These are phyloP conservation scores for Sesamia nonagrioides DNA, from an alignment of 1,140 invertebrate species.

Conservation along the genomic window DNA sequence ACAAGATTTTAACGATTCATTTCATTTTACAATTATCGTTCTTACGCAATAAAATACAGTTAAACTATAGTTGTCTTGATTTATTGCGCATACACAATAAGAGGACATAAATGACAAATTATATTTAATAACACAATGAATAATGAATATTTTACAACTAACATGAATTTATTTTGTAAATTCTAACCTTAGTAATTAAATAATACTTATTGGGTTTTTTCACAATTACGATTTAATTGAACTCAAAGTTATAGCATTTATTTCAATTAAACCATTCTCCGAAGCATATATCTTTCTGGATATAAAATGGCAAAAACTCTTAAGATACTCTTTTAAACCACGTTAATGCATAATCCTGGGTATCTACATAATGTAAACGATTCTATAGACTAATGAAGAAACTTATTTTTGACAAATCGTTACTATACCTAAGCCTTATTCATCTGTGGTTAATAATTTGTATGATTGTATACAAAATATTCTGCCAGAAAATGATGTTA, in stretches of 20 bases:
- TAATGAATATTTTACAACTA: neutral
- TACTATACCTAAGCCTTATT: too few species aligned
- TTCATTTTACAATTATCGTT: neutral
- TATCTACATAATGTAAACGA: too few species aligned
- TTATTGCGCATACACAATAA: slow-evolving; percentile 28
- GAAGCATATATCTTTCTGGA: too few species aligned
- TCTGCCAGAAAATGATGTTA: neutral
- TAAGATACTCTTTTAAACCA: too few species aligned
- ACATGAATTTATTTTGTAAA: neutral
- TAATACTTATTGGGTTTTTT: neutral
- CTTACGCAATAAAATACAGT: neutral
- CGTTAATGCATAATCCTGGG: too few species aligned
- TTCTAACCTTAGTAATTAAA: neutral
- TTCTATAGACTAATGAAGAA: too few species aligned
- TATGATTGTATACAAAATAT: too few species aligned
- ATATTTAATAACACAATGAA: slow-evolving; percentile 2
- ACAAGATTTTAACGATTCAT: neutral
- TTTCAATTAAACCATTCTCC: too few species aligned
- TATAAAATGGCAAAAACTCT: too few species aligned
- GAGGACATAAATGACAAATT: neutral
- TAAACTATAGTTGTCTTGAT: neutral
- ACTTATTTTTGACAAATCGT: too few species aligned
- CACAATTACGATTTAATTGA: neutral
- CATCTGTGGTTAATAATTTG: too few species aligned
- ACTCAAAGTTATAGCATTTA: too few species aligned